phyloP scores from a whole-genome alignment of 2,113 vertebrate genomes.

The Melanerpes formicivorus region DNA sequence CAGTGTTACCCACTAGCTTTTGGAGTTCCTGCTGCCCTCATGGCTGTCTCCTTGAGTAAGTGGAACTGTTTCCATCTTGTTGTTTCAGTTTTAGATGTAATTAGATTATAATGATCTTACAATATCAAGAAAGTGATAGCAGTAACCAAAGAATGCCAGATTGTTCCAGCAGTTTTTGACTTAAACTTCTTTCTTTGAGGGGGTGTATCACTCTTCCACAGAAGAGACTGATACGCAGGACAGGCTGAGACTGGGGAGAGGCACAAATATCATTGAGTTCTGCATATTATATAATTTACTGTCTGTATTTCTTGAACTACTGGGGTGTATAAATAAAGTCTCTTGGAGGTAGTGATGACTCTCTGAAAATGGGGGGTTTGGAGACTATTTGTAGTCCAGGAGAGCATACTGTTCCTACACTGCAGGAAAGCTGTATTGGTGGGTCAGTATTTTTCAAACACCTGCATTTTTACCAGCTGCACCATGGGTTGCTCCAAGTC shows the following conservation, averaged over 20 bases:
- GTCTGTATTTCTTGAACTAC: neutral
- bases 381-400: neutral
- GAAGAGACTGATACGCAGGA: neutral
- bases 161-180: neutral
- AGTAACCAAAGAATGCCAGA: neutral
- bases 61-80: neutral
- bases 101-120: neutral
- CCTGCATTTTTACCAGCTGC: neutral
- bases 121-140: neutral
- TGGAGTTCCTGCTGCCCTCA: slow-evolving; percentile 91
- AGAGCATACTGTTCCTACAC: neutral
- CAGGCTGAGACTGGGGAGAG: neutral
- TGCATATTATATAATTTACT: neutral
- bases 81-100: neutral
- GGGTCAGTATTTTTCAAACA: neutral
- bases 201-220: neutral
- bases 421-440: neutral
- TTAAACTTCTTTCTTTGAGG: neutral
- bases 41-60: slow-evolving; percentile 90
- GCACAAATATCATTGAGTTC: neutral
- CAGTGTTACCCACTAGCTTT: slow-evolving; percentile 93
- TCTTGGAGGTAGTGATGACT: neutral
- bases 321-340: neutral
- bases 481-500: neutral
- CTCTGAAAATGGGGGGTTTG: neutral